Base-by-base conservation (phyloP, 2,797 vertebrate species). In the Fundulus diaphanus region DNA sequence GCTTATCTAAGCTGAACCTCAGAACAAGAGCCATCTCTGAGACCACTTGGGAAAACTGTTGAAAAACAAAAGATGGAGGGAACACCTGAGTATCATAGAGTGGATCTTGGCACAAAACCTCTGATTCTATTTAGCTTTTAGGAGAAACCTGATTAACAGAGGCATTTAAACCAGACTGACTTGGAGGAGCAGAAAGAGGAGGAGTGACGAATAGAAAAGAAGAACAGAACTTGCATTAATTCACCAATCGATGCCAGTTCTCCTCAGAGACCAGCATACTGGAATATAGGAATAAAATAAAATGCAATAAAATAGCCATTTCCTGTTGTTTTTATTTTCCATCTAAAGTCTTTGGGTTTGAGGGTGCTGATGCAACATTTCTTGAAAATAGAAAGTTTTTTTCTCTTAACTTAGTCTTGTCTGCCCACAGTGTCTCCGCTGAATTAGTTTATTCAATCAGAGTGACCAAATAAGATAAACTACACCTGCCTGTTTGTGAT, bases 121-220 rank as follows among this genome's bases (percentile, higher is more conserved):
- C 72, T 88, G 85, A 88, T 92, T 92, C 90, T 93, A 92, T 95
- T 94, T 93, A 90, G 90, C 91, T 93, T 95, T 94, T 92, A 92
- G 92, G 89, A 91, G 89, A 93, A 94, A 94, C 94, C 92, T 94
- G 92, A 94, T 95, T 95, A 94, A 94, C 87, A 52, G 87, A 94
- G 89, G 89, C 89, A 88, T 94, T 95, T 95, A 93, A 93, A 92
- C 91, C 87, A 89, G 88, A 92, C 91, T 93, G 92, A 94, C 91
- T 90, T 82, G 89, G 82, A 90, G 88, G 88, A 88, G 87, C 89
- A 90, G 89, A n/a, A n/a, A n/a, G 88, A 65, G 63, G 88, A 92
- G 82, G 88, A 46, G 33, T 35, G 59, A 63, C 57, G 92, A 93
- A 85, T 87, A 88, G 81, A 86, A 70, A 85, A 61, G 82, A 91